phyloP scores from a whole-genome alignment of 2,888 invertebrate genomes.

The Drosophila paramelanica region DNA sequence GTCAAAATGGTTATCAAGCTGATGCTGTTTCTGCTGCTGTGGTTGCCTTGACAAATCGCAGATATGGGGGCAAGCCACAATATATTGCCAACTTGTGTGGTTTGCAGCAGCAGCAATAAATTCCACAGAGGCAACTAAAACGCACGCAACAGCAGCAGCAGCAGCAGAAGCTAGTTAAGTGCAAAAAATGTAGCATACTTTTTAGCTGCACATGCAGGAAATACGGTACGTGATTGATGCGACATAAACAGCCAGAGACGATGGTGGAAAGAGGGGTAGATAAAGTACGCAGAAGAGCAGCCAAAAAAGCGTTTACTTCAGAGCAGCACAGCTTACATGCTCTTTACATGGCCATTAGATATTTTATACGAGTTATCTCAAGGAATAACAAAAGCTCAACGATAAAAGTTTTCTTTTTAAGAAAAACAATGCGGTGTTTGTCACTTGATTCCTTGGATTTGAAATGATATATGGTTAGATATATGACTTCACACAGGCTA shows the following conservation, averaged over 20 bases:
- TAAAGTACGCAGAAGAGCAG: slow-evolving; percentile 2
- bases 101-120: slow-evolving; percentile 43
- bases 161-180: slow-evolving; percentile 53
- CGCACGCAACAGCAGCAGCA: slow-evolving; percentile 18
- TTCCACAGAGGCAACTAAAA: slow-evolving; percentile 27
- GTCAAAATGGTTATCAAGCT: slow-evolving; percentile 25
- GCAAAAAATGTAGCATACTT: slow-evolving; percentile 70
- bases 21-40: slow-evolving; percentile 21
- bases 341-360: slow-evolving; percentile 66
- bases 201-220: slow-evolving; percentile 61
- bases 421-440: slow-evolving; percentile 31
- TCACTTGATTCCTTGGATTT: slow-evolving; percentile 25
- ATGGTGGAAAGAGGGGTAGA: neutral
- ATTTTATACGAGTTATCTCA: slow-evolving; percentile 44
- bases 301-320: slow-evolving; percentile 26
- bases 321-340: slow-evolving; percentile 39
- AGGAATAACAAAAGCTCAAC: slow-evolving; percentile 30
- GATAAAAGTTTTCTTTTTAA: slow-evolving; percentile 39
- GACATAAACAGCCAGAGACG: slow-evolving; percentile 24
- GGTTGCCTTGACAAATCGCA: slow-evolving; percentile 68
- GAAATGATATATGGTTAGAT: slow-evolving; percentile 29
- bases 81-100: slow-evolving; percentile 61
- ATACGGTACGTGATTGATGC: slow-evolving; percentile 70
- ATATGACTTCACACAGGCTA: slow-evolving; percentile 21
- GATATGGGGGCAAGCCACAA: slow-evolving; percentile 45